These are phyloP conservation scores for Pseudorhombus dupliciocellatus DNA, from an alignment of 2,113 vertebrate species.

Conservation along the genomic window DNA sequence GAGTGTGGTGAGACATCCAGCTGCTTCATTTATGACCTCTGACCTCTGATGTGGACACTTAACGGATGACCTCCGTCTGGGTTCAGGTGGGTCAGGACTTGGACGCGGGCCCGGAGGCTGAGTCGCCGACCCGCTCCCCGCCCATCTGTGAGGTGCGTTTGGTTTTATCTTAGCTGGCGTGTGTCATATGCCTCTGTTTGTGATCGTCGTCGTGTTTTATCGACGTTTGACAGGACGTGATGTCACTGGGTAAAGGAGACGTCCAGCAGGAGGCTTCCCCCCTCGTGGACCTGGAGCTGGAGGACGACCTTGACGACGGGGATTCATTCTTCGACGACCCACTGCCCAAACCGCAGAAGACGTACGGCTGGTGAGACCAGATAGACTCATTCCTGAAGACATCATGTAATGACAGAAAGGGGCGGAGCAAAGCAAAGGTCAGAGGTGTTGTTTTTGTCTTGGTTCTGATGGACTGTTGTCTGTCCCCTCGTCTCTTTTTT, in stretches of 20 bases:
- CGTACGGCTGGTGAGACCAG: slow-evolving; percentile 88
- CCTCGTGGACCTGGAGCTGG: slow-evolving; percentile 71
- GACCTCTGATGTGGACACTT: not conserved
- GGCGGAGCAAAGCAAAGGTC: no score
- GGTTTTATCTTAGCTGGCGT: not conserved
- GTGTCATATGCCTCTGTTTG: not conserved
- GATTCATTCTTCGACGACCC: slow-evolving; percentile 98
- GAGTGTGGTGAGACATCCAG: slow-evolving; percentile 71
- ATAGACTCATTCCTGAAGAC: no score
- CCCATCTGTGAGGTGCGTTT: slow-evolving; percentile 66
- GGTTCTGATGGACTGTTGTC: no score
- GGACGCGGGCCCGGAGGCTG: slow-evolving; percentile 29
- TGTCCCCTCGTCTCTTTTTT: no score
- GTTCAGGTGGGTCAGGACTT: slow-evolving; percentile 64
- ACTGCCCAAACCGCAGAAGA: slow-evolving; percentile 88
- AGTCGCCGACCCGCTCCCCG: slow-evolving; percentile 48
- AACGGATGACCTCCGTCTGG: not conserved
- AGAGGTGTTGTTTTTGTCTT: no score
- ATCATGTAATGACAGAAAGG: no score
- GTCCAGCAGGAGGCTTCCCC: slow-evolving; percentile 51
- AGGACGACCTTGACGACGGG: slow-evolving; percentile 82
- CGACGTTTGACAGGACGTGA: slow-evolving; percentile 55
- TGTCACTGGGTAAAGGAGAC: slow-evolving; percentile 72
- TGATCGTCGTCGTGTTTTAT: not conserved
- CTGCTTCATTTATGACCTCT: no score